A percentile compares a stretch with the other conserved stretches of the same genome.
These are phyloP conservation scores for Imbricaverruca yamaguchii DNA, from an alignment of 2,888 invertebrate species.

Conservation along the genomic window DNA sequence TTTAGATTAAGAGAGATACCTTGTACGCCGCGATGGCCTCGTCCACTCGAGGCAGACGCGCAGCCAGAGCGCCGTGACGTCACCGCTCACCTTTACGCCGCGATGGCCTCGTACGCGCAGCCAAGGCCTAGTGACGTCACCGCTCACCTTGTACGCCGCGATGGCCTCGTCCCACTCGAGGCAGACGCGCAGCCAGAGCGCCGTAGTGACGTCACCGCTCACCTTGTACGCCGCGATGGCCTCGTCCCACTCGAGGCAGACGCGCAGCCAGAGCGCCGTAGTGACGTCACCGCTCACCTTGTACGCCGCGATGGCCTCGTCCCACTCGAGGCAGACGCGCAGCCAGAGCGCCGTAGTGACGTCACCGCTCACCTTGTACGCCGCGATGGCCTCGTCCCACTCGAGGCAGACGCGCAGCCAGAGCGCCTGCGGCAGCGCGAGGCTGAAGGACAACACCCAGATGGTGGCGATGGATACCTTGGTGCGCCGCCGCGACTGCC, in stretches of 20 bases:
- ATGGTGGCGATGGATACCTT: conserved; percentile 59
- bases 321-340: conserved; percentile 48
- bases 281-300: conserved; percentile 35
- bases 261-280: conserved; percentile 52
- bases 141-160: too few relatives aligned
- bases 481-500: conserved; percentile 54
- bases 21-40: too few relatives aligned
- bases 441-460: conserved; percentile 60
- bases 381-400: conserved; percentile 35
- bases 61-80: conserved; percentile 56
- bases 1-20: conserved; percentile 47
- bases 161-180: conserved; percentile 41
- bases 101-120: too few relatives aligned
- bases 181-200: conserved; percentile 37
- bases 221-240: conserved; percentile 35
- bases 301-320: not conserved
- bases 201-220: conserved; percentile 36
- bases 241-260: conserved; percentile 45
- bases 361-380: conserved; percentile 35
- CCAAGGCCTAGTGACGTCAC: too few relatives aligned
- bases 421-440: conserved; percentile 62
- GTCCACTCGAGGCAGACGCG: too few relatives aligned
- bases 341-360: too few relatives aligned
- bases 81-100: too few relatives aligned
- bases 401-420: conserved; percentile 53